These are phyloP conservation scores for Neoitamus cyanurus DNA, from an alignment of 2,888 invertebrate genomes.

Conservation along the genomic window DNA sequence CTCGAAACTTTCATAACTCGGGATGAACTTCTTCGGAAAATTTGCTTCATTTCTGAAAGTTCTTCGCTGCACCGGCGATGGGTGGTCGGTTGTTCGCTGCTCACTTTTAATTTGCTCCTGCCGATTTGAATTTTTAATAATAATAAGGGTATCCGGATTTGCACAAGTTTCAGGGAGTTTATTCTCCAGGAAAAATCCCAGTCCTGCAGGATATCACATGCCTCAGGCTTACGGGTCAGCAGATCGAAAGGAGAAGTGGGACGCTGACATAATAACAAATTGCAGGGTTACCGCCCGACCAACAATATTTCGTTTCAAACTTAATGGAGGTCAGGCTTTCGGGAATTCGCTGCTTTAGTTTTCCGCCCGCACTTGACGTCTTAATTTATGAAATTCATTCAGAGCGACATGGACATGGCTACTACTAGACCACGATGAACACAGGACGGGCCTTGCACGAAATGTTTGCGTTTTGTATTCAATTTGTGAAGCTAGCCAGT, in stretches of 20 bases:
- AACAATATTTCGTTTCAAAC: background rate
- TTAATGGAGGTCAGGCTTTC: background rate
- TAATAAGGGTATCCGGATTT: background rate
- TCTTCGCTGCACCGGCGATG: background rate
- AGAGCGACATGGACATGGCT: background rate
- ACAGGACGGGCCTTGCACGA: background rate
- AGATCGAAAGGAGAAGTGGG: background rate
- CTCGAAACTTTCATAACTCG: background rate
- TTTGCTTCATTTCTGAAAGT: background rate
- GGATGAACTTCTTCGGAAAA: background rate
- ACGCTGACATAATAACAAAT: background rate
- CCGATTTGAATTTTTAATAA: slow-evolving; percentile 33
- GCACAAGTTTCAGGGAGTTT: background rate
- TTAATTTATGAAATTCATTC: background rate
- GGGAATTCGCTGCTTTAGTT: background rate
- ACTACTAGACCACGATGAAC: background rate
- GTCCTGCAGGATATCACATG: background rate
- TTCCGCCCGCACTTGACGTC: background rate
- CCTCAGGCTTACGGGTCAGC: background rate
- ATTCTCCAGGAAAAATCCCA: background rate
- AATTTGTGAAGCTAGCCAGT: background rate
- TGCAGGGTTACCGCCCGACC: background rate
- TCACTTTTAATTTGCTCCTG: background rate
- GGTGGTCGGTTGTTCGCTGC: background rate
- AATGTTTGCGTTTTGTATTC: background rate